Evolutionary conservation across 2,797 vertebrate genomes (phyloP).

Genomic region (Gymnothorax reevesii): DNA sequence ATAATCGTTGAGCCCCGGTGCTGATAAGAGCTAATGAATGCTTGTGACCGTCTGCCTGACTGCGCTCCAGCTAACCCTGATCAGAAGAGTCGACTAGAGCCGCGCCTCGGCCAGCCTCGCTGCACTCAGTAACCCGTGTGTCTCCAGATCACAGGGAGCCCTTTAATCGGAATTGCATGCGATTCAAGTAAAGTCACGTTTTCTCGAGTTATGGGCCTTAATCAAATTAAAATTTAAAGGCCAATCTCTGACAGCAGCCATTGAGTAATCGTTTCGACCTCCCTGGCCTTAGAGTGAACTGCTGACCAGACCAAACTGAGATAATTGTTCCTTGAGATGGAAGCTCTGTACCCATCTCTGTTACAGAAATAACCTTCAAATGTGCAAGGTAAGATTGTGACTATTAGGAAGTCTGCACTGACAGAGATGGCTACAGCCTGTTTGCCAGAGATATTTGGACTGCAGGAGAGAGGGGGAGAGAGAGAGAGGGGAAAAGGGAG

Average conservation of each 20-base stretch:
- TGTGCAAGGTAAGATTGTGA: slow-evolving; percentile 63
- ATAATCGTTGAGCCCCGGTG: slow-evolving; percentile 32
- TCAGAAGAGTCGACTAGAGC: slow-evolving; percentile 12
- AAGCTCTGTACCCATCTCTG: slow-evolving; percentile 56
- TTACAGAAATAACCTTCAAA: slow-evolving; percentile 64
- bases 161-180: slow-evolving; percentile 29
- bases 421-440: slow-evolving; percentile 62
- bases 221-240: slow-evolving; percentile 65
- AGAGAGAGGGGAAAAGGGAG: slow-evolving; percentile 63
- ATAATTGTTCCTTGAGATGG: slow-evolving; percentile 68
- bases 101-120: not conserved
- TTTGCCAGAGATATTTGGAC: slow-evolving; percentile 65
- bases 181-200: slow-evolving; percentile 22
- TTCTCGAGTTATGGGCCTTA: slow-evolving; percentile 59
- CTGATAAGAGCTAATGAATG: slow-evolving; percentile 40
- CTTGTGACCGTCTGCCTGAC: slow-evolving; percentile 26
- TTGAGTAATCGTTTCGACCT: slow-evolving; percentile 60
- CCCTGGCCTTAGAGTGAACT: slow-evolving; percentile 15
- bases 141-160: slow-evolving; percentile 30
- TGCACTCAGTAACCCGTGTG: slow-evolving; percentile 8
- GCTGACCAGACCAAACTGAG: slow-evolving; percentile 47
- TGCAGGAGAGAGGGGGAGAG: slow-evolving; percentile 50
- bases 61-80: slow-evolving; percentile 34
- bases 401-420: slow-evolving; percentile 68
- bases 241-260: slow-evolving; percentile 58